Evolutionary conservation across 2,888 invertebrate genomes (phyloP).

Genomic region (Sylvicola fuscatus): DNA sequence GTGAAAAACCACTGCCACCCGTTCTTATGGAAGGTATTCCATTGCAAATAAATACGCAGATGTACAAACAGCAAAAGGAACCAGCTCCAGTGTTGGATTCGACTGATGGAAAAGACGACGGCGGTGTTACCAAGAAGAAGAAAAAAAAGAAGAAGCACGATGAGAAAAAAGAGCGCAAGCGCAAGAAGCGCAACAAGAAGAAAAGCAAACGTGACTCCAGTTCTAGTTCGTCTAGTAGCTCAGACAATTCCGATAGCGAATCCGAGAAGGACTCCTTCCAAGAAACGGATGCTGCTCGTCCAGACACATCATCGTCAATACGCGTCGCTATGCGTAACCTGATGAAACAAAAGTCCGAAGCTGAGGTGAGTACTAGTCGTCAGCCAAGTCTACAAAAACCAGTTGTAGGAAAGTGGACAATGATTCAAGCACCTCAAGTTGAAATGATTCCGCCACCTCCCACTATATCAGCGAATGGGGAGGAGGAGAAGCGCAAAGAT

Average conservation of each 20-base stretch:
- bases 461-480: slow-evolving; percentile 9
- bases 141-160: slow-evolving; percentile 34
- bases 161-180: slow-evolving; percentile 18
- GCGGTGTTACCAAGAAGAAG: slow-evolving; percentile 20
- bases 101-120: slow-evolving; percentile 30
- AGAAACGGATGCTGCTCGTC: slow-evolving; percentile 11
- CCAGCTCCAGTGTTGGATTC: slow-evolving; percentile 27
- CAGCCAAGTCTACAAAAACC: slow-evolving; percentile 16
- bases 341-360: slow-evolving; percentile 23
- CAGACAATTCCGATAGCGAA: slow-evolving; percentile 13
- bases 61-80: slow-evolving; percentile 6
- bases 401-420: slow-evolving; percentile 21
- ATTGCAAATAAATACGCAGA: slow-evolving; percentile 7
- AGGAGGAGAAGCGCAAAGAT: slow-evolving; percentile 23
- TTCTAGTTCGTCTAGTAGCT: slow-evolving; percentile 11
- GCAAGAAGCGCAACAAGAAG: slow-evolving; percentile 28
- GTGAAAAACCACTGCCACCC: background rate
- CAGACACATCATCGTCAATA: slow-evolving; percentile 35
- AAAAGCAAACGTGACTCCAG: slow-evolving; percentile 23
- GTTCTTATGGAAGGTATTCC: slow-evolving; percentile 9
- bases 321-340: slow-evolving; percentile 43
- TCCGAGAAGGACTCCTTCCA: slow-evolving; percentile 5
- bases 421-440: slow-evolving; percentile 25
- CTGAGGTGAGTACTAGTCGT: slow-evolving; percentile 12
- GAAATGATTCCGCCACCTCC: slow-evolving; percentile 8